phyloP scores from a whole-genome alignment of 2,888 invertebrate genomes.

The Melipona beecheii region DNA sequence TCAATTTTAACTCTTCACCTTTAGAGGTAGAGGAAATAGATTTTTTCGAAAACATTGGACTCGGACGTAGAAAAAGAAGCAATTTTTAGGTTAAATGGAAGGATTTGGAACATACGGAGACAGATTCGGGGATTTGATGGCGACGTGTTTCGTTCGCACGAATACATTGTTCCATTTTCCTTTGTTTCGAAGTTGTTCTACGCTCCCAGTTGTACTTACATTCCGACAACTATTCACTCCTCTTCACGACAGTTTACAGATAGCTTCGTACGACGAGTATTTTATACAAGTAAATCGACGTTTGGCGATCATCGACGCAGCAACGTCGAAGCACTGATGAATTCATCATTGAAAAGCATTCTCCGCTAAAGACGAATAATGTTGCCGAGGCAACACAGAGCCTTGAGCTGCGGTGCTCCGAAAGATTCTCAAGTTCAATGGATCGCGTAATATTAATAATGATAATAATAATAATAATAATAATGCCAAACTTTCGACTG shows the following conservation, averaged over 20 bases:
- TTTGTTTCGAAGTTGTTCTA: slow-evolving; percentile 17
- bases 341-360: background rate
- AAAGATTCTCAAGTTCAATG: too few relatives aligned
- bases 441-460: too few relatives aligned
- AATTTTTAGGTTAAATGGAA: background rate
- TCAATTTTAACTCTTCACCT: too few relatives aligned
- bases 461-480: too few relatives aligned
- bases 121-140: background rate
- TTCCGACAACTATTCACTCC: background rate
- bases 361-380: too few relatives aligned
- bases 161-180: slow-evolving; percentile 1
- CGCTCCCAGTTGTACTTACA: background rate
- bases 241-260: background rate
- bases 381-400: too few relatives aligned
- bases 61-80: too few relatives aligned
- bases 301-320: background rate
- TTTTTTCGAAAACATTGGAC: too few relatives aligned
- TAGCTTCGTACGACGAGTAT: background rate
- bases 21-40: too few relatives aligned
- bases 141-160: background rate
- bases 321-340: background rate
- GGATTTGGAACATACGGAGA: background rate
- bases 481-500: too few relatives aligned
- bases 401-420: too few relatives aligned
- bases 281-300: background rate